Base-by-base conservation (phyloP, 2,888 invertebrate species). In the Xestia c-nigrum region DNA sequence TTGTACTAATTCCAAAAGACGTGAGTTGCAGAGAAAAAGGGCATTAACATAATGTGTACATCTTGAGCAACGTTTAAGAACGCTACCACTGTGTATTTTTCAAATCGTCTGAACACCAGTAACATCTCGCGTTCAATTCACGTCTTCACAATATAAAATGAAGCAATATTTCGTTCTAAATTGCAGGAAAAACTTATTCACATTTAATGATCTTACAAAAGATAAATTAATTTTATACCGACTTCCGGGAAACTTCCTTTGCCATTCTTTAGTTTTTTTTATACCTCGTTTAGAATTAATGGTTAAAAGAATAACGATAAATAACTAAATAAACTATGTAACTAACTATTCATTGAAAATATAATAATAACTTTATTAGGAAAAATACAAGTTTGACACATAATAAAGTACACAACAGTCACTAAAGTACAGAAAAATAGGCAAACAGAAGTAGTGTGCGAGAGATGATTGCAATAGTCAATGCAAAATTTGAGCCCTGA, bases 141-240 rank as follows among this genome's bases (percentile, higher is more conserved):
- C 64, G 6, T n/a, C n/a, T 40, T n/a, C n/a, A 24, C 19, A 24
- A 43, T 10, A 10, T 43, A n/a, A 46, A 71, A 46, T 63, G 12
- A 71, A 71, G 46, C 16, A 16, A 70, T 63, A 63, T 24, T 65
- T 71, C 16, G n/a, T 40, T 72, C 24, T 40, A 19, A 65, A 65
- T 47, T 40, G 9, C n/a, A 38, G 16, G 24, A 65, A 65, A 72
- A 72, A 24, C 31, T 31, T 59, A 59, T 57, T 43, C 21, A 31
- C 12, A n/a, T 68, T 38, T 38, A 43, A n/a, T 38, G 46, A 71
- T 63, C 50, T 19, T n/a, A 38, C 2, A n/a, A 38, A 19, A 64
- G 5, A 65, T 50, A 40, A 65, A 65, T 65, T 0, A 66, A 21
- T 43, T 43, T 4, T 67, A 24, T 21, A n/a, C 14, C 43, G n/a